Evolutionary conservation across 2,797 vertebrate genomes (phyloP).

Genomic region (Enteromius radiatus): DNA sequence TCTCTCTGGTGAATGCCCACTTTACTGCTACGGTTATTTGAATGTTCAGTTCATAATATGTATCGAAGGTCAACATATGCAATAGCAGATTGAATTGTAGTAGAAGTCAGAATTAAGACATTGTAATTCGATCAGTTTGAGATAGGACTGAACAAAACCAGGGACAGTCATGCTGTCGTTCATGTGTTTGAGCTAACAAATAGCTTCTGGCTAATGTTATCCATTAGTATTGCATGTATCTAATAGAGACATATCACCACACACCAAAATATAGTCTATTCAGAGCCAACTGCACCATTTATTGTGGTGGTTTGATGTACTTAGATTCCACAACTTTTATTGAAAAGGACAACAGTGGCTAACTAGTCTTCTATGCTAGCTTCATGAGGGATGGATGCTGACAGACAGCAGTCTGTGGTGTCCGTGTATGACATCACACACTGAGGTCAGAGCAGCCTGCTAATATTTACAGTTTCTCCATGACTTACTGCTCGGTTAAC

Average conservation of each 20-base stretch:
- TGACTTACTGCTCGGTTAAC: conserved; percentile 11
- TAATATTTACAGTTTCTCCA: conserved; percentile 31
- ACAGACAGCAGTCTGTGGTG: not conserved
- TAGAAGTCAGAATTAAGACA: not conserved
- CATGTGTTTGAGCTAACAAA: not conserved
- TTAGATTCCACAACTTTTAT: not conserved
- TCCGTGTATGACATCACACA: not conserved
- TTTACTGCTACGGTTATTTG: conserved; percentile 2
- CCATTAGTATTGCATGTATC: not conserved
- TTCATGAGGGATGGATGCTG: not conserved
- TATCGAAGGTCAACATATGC: too few relatives aligned
- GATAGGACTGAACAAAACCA: not conserved
- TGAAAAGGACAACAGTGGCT: not conserved
- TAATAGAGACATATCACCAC: not conserved
- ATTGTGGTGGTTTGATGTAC: too few relatives aligned
- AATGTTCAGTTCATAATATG: not conserved
- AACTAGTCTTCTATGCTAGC: not conserved
- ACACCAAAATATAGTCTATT: not conserved
- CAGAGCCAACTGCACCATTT: not conserved
- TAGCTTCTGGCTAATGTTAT: not conserved
- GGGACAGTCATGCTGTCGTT: not conserved
- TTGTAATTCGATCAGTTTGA: not conserved
- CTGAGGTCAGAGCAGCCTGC: not conserved
- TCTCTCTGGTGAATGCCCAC: conserved; percentile 85
- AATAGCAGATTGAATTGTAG: too few relatives aligned